Conservation (phyloP, 92 coral and sea anemone genomes). For the Bergia sp. region DNA sequence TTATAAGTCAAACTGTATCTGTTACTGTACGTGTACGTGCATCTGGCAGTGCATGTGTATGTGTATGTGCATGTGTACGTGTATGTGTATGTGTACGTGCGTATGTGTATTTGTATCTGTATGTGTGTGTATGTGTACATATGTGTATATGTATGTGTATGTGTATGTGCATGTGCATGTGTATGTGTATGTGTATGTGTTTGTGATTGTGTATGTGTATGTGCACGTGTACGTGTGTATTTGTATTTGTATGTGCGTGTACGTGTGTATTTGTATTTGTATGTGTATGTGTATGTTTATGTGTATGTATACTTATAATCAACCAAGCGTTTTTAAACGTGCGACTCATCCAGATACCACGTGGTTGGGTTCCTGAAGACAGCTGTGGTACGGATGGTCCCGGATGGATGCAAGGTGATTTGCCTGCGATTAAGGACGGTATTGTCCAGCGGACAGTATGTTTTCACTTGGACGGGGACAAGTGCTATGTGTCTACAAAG, state of each 20-base stretch:
- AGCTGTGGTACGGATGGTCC: constrained; percentile 6
- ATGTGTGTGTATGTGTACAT: too few relatives aligned
- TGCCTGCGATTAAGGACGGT: constrained; percentile 4
- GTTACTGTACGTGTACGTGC: background rate
- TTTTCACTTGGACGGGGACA: constrained; percentile 1
- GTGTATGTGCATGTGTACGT: too few relatives aligned
- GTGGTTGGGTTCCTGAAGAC: background rate
- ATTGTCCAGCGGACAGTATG: constrained; percentile 21
- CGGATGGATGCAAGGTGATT: constrained; percentile 23
- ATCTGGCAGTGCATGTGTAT: background rate
- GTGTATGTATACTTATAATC: background rate
- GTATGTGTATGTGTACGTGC: too few relatives aligned
- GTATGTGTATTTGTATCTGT: too few relatives aligned
- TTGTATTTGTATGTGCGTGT: background rate
- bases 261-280: too few relatives aligned
- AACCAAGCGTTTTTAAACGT: background rate
- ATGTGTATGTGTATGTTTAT: background rate
- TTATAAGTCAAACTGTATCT: background rate
- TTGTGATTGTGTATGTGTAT: too few relatives aligned
- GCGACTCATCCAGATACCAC: background rate
- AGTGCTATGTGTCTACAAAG: background rate
- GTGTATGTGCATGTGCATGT: too few relatives aligned
- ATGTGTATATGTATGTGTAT: too few relatives aligned
- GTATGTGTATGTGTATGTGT: too few relatives aligned
- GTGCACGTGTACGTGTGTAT: background rate